A percentile compares a stretch with the other conserved stretches of the same genome.
Evolutionary conservation across 1,140 invertebrate species (phyloP).

Genomic region (Papilio polyxenes): DNA sequence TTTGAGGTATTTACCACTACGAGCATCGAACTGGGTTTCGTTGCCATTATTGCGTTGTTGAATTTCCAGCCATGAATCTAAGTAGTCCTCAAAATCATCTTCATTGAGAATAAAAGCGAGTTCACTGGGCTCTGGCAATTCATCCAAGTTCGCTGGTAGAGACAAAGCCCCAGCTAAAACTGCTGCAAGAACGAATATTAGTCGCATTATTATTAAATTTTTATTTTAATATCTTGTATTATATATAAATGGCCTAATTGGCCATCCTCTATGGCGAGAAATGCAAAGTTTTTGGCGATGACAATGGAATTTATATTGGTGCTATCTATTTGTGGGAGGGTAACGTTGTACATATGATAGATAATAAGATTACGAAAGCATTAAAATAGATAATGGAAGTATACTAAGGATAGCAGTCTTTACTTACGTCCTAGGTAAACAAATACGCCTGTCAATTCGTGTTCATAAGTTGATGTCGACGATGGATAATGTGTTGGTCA

Average conservation of each 20-base stretch:
- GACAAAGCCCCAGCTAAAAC: conserved; percentile 38
- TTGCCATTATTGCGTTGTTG: conserved; percentile 59
- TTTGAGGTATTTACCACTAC: conserved; percentile 55
- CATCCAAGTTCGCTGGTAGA: conserved; percentile 42
- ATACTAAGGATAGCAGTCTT: background rate
- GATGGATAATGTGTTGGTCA: background rate
- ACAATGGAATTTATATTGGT: conserved; percentile 30
- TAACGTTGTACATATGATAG: conserved; percentile 5
- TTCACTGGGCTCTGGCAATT: conserved; percentile 53
- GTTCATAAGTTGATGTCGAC: too few relatives aligned
- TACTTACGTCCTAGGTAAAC: background rate
- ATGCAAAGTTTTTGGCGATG: background rate
- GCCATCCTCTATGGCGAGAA: background rate
- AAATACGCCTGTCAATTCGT: background rate
- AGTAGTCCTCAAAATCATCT: conserved; percentile 72
- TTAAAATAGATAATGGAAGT: background rate
- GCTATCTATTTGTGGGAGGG: conserved; percentile 18
- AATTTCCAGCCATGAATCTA: conserved; percentile 64
- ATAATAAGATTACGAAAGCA: background rate
- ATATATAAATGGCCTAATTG: conserved; percentile 1
- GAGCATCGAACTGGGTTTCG: conserved; percentile 39
- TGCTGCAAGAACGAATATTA: conserved; percentile 10
- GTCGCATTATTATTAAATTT: background rate
- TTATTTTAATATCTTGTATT: background rate
- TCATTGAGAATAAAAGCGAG: conserved; percentile 61